Base-by-base conservation (phyloP, 2,888 invertebrate species). In the Ormyrus pomaceus region DNA sequence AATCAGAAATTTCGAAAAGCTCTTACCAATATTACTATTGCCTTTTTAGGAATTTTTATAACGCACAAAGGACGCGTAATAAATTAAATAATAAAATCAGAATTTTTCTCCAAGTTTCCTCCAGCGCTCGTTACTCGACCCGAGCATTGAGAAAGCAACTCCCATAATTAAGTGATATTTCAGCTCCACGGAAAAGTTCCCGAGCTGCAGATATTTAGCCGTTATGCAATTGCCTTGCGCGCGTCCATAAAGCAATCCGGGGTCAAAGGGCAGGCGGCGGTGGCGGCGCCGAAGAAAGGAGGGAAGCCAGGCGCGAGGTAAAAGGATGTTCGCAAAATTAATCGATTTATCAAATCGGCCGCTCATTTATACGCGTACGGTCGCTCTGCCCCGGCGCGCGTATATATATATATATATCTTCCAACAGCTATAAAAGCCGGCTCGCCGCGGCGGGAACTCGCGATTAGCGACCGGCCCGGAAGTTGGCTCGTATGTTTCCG, bases 281-380 rank as follows among this genome's bases (percentile, higher is more conserved):
- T 8, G 53, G 45, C 11, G 48, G 45, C 53, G 11, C 9, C 59
- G 70, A 70, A 66, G 58, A 59, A 68, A 51, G 48, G 45, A 6
- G 34, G 56, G 11, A 50, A 46, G 10, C 10, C 45, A 74, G 77
- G 81, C 65, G 70, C 50, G 74, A 76, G 69, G 80, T 66, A 73
- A 77, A 77, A 80, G 80, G 80, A 80, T 80, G 80, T 77, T 77
- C 69, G 81, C n/a, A 68, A 82, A 82, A 82, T 82, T 76, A 79
- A 82, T 82, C 82, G 82, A 82, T 82, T 82, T 79, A 82, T 82
- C 79, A 82, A 82, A 82, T 82, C 65, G 79, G n/a, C 66, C 46
- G 77, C 75, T 82, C 82, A 73, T 82, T 82, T 82, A 70, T 82
- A 82, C 68, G 76, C 76, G 76, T 77, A 74, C 53, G 70, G 66